A percentile compares a stretch with the other conserved stretches of the same genome.
Conservation (phyloP, 2,888 invertebrate species). For the Alsophila aescularia region DNA sequence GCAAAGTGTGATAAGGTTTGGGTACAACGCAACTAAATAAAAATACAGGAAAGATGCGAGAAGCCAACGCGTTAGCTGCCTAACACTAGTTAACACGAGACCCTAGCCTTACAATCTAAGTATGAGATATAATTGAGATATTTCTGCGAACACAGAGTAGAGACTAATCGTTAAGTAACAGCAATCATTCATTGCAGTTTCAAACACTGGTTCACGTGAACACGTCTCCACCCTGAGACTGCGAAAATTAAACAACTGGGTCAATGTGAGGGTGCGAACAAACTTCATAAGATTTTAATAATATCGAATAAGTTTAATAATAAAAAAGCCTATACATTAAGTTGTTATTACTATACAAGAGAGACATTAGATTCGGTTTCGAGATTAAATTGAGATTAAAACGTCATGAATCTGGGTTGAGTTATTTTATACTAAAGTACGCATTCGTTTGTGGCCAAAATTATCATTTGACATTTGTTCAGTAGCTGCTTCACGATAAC, state of each 20-base stretch:
- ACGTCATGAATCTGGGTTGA: slow-evolving; percentile 22
- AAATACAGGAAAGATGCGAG: slow-evolving; percentile 54
- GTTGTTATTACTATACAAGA: slow-evolving; percentile 41
- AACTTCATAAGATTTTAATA: slow-evolving; percentile 35
- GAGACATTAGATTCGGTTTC: slow-evolving; percentile 36
- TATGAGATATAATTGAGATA: slow-evolving; percentile 63
- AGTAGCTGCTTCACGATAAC: background rate
- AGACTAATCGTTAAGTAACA: slow-evolving; percentile 1
- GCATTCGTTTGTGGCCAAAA: background rate
- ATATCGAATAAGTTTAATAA: slow-evolving; percentile 36
- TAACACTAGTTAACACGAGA: slow-evolving; percentile 81
- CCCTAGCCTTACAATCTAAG: slow-evolving; percentile 74
- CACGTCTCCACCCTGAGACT: slow-evolving; percentile 17
- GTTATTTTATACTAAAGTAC: no score
- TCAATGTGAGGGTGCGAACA: slow-evolving; percentile 36
- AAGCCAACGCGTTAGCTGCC: slow-evolving; percentile 77
- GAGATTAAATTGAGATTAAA: slow-evolving; percentile 32
- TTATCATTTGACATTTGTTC: background rate
- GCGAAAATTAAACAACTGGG: slow-evolving; percentile 21
- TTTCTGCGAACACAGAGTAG: slow-evolving; percentile 15
- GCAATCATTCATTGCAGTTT: background rate
- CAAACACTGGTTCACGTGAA: background rate
- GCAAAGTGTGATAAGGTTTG: slow-evolving; percentile 14
- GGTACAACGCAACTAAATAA: slow-evolving; percentile 24
- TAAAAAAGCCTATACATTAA: slow-evolving; percentile 40